Base-by-base conservation (phyloP, 2,797 vertebrate genomes). In the Muscicapa comitata region DNA sequence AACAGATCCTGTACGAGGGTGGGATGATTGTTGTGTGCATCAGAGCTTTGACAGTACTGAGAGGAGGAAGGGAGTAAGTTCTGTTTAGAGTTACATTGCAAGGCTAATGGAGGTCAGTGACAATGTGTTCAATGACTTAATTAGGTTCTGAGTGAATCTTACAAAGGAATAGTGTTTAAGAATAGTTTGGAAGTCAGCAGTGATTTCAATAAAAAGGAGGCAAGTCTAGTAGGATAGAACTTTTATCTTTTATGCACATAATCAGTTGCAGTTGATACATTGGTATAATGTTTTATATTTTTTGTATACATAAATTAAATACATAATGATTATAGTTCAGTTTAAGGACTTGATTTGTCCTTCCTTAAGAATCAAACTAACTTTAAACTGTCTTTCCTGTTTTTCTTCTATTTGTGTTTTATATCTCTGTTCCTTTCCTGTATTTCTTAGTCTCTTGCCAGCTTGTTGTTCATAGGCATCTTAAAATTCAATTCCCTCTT, bases 371-470 rank as follows among this genome's bases (percentile, higher is more conserved):
- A 51, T 89, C 76, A 76, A 55, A 18, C 53, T 35, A 51, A 73
- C 62, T 92, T 45, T 38, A 29, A 54, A 45, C 28, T 33, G 7
- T 76, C 65, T 93, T 65, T 29, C 51, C 10, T 37, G 4, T 13
- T 82, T 71, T 78, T 42, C 77, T 84, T 91, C 38, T 92, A 7
- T 66, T 94, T 96, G 81, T 81, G 47, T 78, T 93, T 95, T 59
- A 62, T 29, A 38, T 91, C 21, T 17, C 54, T 88, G 3, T 75
- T 61, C 59, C 80, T 97, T 97, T 90, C 16, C 59, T 54, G 26
- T 90, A 77, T 74, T 88, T 94, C 73, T 72, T 81, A 73, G 17
- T 86, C 43, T 84, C 53, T 65, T 93, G 68, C 90, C 40, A 93
- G 80, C 68, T 90, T 68, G 33, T 74, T 94, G 54, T 92, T 95